Percentiles rank a stretch among this genome's conserved stretches.
phyloP scores from a whole-genome alignment of 2,113 vertebrate species.

The Tringa solitaria region DNA sequence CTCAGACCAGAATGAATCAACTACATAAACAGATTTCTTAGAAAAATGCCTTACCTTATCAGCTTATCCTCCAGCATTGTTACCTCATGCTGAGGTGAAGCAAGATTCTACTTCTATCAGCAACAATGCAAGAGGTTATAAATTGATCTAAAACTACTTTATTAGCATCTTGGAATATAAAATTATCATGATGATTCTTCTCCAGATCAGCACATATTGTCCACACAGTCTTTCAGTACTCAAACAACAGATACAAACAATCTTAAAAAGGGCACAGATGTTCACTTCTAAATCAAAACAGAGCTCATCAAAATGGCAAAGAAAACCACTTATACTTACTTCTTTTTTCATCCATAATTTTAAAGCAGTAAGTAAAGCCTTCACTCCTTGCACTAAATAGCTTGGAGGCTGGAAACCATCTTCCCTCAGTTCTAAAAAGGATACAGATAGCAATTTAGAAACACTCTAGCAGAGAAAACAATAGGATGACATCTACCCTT shows the following conservation, averaged over 20 bases:
- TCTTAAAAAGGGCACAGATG: background rate
- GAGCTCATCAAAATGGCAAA: background rate
- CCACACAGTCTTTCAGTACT: background rate
- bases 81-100: background rate
- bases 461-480: background rate
- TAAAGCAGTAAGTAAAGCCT: slow-evolving; percentile 92
- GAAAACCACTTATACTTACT: slow-evolving; percentile 71
- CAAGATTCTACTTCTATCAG: background rate
- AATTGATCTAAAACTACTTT: background rate
- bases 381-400: slow-evolving; percentile 93
- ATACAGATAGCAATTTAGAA: background rate
- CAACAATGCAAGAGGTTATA: background rate
- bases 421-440: slow-evolving; percentile 86
- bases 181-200: background rate
- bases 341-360: slow-evolving; percentile 97
- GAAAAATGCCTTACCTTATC: background rate
- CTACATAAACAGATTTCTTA: background rate
- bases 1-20: background rate
- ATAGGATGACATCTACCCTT: background rate
- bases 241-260: background rate
- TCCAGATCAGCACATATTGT: background rate
- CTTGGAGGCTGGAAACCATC: slow-evolving; percentile 89
- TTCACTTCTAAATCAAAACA: background rate
- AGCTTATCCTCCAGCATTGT: background rate
- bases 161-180: background rate